A percentile compares a stretch with the other conserved stretches of the same genome.
Evolutionary conservation across 1,140 invertebrate genomes (phyloP).

Genomic region (Sarcophaga bullata): DNA sequence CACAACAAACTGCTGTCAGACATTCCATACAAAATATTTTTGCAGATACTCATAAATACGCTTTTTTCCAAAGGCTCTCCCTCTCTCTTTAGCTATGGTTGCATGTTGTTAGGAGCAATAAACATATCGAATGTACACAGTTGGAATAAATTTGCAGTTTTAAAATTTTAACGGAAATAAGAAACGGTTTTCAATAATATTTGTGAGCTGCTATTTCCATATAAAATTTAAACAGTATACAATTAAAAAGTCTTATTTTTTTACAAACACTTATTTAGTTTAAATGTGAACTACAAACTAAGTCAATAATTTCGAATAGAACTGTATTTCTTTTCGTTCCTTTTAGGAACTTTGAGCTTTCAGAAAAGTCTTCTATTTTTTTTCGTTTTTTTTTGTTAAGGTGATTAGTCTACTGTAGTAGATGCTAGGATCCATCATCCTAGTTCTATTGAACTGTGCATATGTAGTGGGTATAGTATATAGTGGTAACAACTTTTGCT

Average conservation of each 20-base stretch:
- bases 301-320: no score
- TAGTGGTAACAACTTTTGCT: no score
- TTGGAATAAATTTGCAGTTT: not conserved
- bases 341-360: no score
- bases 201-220: not conserved
- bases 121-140: not conserved
- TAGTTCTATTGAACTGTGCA: no score
- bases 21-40: conserved; percentile 9
- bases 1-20: conserved; percentile 21
- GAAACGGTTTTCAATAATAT: not conserved
- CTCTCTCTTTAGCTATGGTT: not conserved
- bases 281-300: no score
- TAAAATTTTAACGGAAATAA: not conserved
- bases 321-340: no score
- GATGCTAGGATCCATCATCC: no score
- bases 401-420: no score
- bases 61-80: not conserved
- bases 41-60: not conserved
- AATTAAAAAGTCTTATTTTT: not conserved
- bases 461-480: no score
- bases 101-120: not conserved
- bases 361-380: no score
- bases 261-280: no score
- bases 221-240: not conserved
- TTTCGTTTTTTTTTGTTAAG: no score